A percentile compares a stretch with the other conserved stretches of the same genome.
Evolutionary conservation across 2,113 vertebrate species (phyloP).

Genomic region (Gallinago undulata): DNA sequence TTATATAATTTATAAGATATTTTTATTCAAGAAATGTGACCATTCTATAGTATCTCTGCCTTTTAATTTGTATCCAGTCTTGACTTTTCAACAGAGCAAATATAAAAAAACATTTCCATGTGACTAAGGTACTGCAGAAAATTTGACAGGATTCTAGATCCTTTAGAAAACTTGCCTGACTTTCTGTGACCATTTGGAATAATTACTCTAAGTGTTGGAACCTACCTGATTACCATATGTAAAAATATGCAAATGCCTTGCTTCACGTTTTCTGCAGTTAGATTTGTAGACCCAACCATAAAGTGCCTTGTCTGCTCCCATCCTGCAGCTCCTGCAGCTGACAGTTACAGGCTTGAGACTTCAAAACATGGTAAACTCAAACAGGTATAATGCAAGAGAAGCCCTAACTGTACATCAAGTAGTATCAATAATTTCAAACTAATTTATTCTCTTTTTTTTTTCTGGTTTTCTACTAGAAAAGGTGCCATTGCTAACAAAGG

Average conservation of each 20-base stretch:
- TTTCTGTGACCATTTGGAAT: not conserved
- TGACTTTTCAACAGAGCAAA: conserved; percentile 16
- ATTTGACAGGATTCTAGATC: not conserved
- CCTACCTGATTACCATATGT: not conserved
- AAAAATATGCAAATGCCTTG: not conserved
- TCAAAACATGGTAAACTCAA: not conserved
- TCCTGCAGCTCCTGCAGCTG: not conserved
- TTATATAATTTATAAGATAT: not conserved
- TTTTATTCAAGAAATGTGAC: conserved; percentile 12
- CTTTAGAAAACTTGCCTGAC: not conserved
- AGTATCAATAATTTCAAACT: not conserved
- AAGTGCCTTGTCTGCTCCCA: not conserved
- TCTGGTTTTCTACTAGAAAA: not conserved
- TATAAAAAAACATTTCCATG: not conserved
- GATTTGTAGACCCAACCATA: not conserved
- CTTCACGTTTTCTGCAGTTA: not conserved
- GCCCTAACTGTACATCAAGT: not conserved
- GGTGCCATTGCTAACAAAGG: not conserved
- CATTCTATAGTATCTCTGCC: not conserved
- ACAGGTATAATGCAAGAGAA: not conserved
- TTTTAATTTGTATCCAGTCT: conserved; percentile 33
- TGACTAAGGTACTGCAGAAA: not conserved
- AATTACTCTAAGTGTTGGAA: not conserved
- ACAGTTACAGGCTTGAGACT: not conserved
- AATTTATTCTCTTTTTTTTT: not conserved